phyloP scores from a whole-genome alignment of 1,140 invertebrate genomes.

The Brachionus angularis region DNA sequence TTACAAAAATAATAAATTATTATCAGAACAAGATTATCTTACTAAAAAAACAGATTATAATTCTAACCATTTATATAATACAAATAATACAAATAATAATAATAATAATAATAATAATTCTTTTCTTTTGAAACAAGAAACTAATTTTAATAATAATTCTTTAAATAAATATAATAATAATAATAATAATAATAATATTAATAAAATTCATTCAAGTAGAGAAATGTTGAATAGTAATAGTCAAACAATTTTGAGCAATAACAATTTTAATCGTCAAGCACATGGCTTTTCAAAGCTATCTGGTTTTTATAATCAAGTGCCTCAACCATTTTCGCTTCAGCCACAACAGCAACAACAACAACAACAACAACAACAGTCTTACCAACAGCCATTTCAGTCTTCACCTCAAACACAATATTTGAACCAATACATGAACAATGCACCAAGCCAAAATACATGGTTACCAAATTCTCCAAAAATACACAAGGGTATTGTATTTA shows the following conservation, averaged over 20 bases:
- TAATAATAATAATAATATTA: constrained; percentile 13
- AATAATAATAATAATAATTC: constrained; percentile 20
- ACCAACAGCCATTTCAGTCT: too few relatives aligned
- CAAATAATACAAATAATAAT: constrained; percentile 25
- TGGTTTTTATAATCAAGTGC: background rate
- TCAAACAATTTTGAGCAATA: background rate
- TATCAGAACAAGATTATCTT: too few relatives aligned
- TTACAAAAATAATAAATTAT: background rate
- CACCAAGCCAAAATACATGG: too few relatives aligned
- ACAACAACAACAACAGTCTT: too few relatives aligned
- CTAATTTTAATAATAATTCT: background rate
- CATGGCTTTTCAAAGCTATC: constrained; percentile 19
- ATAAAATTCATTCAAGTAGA: constrained; percentile 11
- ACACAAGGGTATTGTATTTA: background rate
- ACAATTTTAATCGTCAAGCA: constrained; percentile 22
- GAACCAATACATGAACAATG: too few relatives aligned
- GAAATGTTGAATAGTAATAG: constrained; percentile 31
- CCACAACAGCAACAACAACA: too few relatives aligned
- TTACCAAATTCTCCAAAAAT: background rate
- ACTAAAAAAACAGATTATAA: too few relatives aligned
- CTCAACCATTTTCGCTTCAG: constrained; percentile 14
- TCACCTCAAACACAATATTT: too few relatives aligned
- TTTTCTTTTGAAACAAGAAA: background rate
- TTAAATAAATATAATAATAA: constrained; percentile 16
- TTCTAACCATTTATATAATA: constrained; percentile 4